phyloP scores from a whole-genome alignment of 2,797 vertebrate genomes.

The Myotis pilosus region DNA sequence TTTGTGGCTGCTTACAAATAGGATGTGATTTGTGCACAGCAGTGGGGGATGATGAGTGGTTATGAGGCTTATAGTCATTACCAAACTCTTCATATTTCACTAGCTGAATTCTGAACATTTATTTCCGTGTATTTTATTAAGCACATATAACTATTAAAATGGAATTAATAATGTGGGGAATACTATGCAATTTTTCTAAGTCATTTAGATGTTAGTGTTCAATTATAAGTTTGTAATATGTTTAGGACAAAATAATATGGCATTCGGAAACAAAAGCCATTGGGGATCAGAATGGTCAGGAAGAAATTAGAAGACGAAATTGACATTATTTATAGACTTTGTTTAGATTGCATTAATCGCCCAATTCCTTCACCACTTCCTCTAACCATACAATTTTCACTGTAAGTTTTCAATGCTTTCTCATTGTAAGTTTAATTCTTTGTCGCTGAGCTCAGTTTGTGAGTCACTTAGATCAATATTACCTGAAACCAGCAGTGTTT shows the following conservation, averaged over 20 bases:
- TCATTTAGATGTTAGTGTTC: neutral
- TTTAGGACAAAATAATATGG: neutral
- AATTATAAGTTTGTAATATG: neutral
- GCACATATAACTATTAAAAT: neutral
- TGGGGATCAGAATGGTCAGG: neutral
- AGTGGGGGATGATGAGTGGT: rapidly evolving
- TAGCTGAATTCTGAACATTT: neutral
- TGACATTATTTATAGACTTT: neutral
- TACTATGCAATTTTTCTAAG: neutral
- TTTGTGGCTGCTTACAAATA: neutral
- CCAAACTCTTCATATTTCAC: neutral
- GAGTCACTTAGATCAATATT: neutral
- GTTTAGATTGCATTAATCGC: neutral
- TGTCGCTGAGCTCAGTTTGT: neutral
- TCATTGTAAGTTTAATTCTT: neutral
- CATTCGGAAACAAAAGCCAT: neutral
- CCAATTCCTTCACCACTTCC: neutral
- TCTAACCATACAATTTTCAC: neutral
- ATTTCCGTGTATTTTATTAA: neutral
- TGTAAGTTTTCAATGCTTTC: neutral
- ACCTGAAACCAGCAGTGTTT: neutral
- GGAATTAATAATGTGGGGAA: neutral
- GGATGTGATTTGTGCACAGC: neutral
- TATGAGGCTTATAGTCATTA: neutral
- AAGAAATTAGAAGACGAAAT: neutral